These are phyloP conservation scores for Enteromius afrohamiltoni DNA, from an alignment of 2,797 vertebrate species.

Conservation along the genomic window DNA sequence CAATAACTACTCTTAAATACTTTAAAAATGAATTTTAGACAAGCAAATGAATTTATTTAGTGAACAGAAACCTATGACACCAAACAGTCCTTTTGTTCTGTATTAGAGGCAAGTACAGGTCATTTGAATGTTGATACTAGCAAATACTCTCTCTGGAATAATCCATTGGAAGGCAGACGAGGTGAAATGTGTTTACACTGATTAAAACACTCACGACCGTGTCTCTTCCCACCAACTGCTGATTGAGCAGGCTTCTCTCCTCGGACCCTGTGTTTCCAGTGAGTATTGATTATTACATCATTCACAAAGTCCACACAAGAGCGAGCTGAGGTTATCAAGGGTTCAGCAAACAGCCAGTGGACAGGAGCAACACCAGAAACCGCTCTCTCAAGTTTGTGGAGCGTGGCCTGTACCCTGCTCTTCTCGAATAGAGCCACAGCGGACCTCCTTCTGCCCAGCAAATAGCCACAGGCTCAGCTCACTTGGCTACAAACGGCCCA, in stretches of 20 bases:
- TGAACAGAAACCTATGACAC: not conserved
- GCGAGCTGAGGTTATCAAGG: constrained; percentile 61
- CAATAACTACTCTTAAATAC: too few species aligned
- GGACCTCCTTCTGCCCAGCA: constrained; percentile 48
- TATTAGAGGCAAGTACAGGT: not conserved
- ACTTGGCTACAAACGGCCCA: constrained; percentile 57
- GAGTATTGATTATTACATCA: constrained; percentile 76
- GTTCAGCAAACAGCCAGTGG: constrained; percentile 80
- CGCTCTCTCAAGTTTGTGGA: constrained; percentile 50
- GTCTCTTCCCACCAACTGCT: constrained; percentile 50
- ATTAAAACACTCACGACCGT: constrained; percentile 43
- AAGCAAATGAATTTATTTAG: not conserved
- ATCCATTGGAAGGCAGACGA: constrained; percentile 50
- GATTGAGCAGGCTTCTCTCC: constrained; percentile 50
- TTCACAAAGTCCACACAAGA: constrained; percentile 57
- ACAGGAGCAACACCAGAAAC: constrained; percentile 67
- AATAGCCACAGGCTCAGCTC: constrained; percentile 57
- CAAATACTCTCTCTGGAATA: constrained; percentile 30
- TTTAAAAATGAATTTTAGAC: too few species aligned
- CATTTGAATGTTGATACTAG: constrained; percentile 4
- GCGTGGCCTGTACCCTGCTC: constrained; percentile 53
- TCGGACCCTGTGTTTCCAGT: constrained; percentile 66
- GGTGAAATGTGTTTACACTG: constrained; percentile 52
- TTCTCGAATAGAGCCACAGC: constrained; percentile 47
- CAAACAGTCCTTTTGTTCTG: not conserved